These are phyloP conservation scores for Ommatoiulus sabulosus DNA, from an alignment of 2,888 invertebrate genomes.

Conservation along the genomic window DNA sequence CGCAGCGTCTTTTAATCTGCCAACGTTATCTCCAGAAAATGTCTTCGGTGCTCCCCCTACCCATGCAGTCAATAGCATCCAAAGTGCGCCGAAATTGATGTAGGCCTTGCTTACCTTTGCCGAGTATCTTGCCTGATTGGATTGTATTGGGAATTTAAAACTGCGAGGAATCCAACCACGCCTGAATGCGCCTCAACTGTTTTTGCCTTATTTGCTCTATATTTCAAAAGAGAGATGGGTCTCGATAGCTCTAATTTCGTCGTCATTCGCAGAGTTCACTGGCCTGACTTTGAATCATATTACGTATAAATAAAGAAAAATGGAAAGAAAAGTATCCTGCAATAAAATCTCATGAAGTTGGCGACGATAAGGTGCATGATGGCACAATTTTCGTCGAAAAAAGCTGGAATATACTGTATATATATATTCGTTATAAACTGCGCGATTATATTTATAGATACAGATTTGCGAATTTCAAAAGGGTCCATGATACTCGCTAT, in stretches of 20 bases:
- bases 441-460: neutral
- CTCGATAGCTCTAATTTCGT: conserved; percentile 20
- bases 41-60: neutral
- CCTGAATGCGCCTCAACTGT: conserved; percentile 31
- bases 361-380: conserved; percentile 6
- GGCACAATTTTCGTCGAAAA: neutral
- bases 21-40: conserved; percentile 35
- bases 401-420: neutral
- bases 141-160: conserved; percentile 43
- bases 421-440: neutral
- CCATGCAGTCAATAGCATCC: neutral
- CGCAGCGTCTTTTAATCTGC: conserved; percentile 11
- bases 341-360: conserved; percentile 30
- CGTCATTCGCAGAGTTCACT: conserved; percentile 23
- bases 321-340: conserved; percentile 9
- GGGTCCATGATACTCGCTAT: neutral
- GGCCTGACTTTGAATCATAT: conserved; percentile 23
- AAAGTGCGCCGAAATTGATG: neutral
- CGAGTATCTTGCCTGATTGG: conserved; percentile 35
- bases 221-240: neutral
- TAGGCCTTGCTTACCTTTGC: conserved; percentile 37
- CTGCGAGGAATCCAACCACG: conserved; percentile 36
- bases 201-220: conserved; percentile 36
- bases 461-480: neutral
- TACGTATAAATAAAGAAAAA: conserved; percentile 30